phyloP scores from a whole-genome alignment of 2,113 vertebrate species.

The Rhombomys opimus region DNA sequence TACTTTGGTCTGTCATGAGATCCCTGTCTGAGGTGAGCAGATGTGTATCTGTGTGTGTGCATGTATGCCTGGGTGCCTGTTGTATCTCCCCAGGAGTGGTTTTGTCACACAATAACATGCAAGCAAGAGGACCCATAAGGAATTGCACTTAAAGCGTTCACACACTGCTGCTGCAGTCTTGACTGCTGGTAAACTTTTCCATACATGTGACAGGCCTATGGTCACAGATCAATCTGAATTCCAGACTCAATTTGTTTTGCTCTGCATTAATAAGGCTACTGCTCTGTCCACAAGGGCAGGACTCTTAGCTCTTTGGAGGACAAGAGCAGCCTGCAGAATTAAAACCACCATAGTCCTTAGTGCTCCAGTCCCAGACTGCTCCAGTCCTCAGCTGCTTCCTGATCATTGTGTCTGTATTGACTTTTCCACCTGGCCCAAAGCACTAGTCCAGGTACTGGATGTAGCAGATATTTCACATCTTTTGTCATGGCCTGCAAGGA shows the following conservation, averaged over 20 bases:
- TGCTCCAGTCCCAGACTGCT: neutral
- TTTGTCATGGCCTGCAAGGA: neutral
- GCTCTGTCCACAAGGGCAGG: neutral
- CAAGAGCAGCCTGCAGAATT: neutral
- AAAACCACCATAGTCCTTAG: neutral
- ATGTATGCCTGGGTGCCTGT: neutral
- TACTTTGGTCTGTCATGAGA: neutral
- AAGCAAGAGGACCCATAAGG: neutral
- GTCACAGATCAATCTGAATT: slow-evolving; percentile 28
- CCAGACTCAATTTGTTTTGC: neutral
- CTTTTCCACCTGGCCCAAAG: slow-evolving; percentile 17
- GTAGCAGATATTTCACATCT: neutral
- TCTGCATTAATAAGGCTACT: slow-evolving; percentile 26
- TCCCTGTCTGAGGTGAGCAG: neutral
- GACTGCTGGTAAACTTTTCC: neutral
- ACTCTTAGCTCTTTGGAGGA: neutral
- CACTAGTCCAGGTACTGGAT: slow-evolving; percentile 28
- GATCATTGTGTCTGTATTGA: slow-evolving; percentile 15
- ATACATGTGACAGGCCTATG: neutral
- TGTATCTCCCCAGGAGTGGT: neutral
- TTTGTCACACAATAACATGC: neutral
- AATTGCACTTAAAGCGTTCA: neutral
- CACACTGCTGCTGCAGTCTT: slow-evolving; percentile 18
- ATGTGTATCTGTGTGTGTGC: neutral
- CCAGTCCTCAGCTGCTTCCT: neutral